phyloP scores from a whole-genome alignment of 2,113 vertebrate species.

The Halichoeres trimaculatus region DNA sequence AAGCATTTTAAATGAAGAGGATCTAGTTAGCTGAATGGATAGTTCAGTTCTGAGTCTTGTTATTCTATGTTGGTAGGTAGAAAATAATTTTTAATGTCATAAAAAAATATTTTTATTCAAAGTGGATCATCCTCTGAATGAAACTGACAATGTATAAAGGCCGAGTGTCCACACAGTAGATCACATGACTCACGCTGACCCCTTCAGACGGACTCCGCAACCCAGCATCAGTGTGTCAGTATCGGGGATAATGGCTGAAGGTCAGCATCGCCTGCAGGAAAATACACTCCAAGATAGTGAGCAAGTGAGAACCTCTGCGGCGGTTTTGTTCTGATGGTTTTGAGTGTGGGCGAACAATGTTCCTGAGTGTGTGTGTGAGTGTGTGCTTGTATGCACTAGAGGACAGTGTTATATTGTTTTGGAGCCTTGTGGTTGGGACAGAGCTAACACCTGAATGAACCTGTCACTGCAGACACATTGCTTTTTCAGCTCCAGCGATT shows the following conservation, averaged over 20 bases:
- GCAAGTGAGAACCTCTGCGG: slow-evolving; percentile 37
- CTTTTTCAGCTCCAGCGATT: slow-evolving; percentile 81
- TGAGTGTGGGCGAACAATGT: slow-evolving; percentile 23
- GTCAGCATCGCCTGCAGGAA: slow-evolving; percentile 22
- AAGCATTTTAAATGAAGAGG: background rate
- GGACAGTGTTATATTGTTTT: slow-evolving; percentile 75
- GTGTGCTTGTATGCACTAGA: slow-evolving; percentile 52
- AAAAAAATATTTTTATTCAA: background rate
- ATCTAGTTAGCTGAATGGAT: no score
- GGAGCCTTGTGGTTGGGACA: slow-evolving; percentile 67
- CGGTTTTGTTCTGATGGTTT: slow-evolving; percentile 36
- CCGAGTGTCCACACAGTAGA: background rate
- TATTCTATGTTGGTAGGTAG: no score
- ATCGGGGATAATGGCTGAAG: slow-evolving; percentile 15
- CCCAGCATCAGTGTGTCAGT: slow-evolving; percentile 20
- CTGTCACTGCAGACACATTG: slow-evolving; percentile 82
- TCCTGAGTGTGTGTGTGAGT: slow-evolving; percentile 19
- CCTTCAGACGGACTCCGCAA: background rate
- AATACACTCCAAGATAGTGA: slow-evolving; percentile 1
- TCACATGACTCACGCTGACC: slow-evolving; percentile 3
- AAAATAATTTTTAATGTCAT: no score
- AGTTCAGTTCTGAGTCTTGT: no score
- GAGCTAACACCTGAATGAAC: slow-evolving; percentile 82
- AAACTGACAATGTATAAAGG: background rate
- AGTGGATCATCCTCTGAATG: background rate